These are phyloP conservation scores for Euwallacea similis DNA, from an alignment of 1,140 invertebrate species.

Conservation along the genomic window DNA sequence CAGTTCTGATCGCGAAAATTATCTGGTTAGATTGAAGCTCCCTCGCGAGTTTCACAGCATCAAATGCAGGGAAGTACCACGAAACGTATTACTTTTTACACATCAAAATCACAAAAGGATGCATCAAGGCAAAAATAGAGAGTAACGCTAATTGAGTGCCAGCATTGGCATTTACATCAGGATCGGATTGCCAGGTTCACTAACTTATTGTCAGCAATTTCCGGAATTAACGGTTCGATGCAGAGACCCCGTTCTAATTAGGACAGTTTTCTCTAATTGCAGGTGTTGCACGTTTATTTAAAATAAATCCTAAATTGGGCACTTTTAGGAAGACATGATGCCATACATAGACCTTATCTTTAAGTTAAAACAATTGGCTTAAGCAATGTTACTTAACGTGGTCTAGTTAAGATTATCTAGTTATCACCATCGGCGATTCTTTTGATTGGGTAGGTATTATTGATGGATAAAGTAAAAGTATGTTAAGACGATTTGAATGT, in stretches of 20 bases:
- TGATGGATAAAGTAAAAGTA: too few species aligned
- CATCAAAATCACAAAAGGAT: too few species aligned
- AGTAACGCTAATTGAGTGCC: too few species aligned
- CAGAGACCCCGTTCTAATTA: constrained; percentile 6
- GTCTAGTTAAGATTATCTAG: neutral
- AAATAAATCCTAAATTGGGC: constrained; percentile 3
- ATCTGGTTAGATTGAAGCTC: too few species aligned
- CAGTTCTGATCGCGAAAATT: too few species aligned
- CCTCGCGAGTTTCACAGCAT: too few species aligned
- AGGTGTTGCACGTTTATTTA: neutral
- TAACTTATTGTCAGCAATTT: constrained; percentile 7
- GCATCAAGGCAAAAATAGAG: too few species aligned
- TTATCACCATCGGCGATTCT: too few species aligned
- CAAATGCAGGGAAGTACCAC: too few species aligned
- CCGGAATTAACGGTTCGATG: constrained; percentile 12
- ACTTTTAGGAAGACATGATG: constrained; percentile 3
- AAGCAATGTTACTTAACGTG: neutral
- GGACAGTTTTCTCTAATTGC: neutral
- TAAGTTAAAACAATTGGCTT: neutral
- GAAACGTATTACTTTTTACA: too few species aligned
- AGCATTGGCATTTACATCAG: neutral
- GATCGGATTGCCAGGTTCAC: neutral
- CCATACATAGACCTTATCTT: neutral
- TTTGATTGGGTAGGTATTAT: too few species aligned
- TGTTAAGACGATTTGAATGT: too few species aligned